Percentiles rank a stretch among this genome's conserved stretches.
Conservation (phyloP, 2,113 vertebrate genomes). For the Atractosteus spatula region DNA sequence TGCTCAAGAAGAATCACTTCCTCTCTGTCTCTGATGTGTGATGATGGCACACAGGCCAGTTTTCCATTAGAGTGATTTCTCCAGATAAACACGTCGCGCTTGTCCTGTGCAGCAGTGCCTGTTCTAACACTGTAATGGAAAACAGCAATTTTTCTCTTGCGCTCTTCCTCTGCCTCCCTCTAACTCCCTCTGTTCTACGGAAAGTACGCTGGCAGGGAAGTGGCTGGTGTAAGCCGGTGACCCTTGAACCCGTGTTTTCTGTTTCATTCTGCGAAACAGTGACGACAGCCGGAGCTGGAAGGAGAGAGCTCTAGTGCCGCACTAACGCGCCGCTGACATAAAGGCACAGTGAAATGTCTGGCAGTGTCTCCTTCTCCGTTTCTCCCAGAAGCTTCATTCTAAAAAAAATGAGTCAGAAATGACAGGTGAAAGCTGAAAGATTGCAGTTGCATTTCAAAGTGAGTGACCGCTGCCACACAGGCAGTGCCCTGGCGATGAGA, state of each 20-base stretch:
- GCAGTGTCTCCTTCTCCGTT: neutral
- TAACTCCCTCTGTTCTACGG: conserved; percentile 33
- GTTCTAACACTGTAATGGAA: conserved; percentile 2
- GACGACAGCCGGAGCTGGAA: conserved; percentile 28
- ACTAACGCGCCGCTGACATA: conserved; percentile 49
- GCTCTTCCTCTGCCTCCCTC: neutral
- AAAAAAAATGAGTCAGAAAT: neutral
- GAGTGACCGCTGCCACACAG: too few relatives aligned
- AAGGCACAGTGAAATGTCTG: conserved; percentile 18
- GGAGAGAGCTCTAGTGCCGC: conserved; percentile 26
- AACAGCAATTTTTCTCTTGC: neutral
- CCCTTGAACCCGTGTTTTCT: conserved; percentile 58
- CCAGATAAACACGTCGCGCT: neutral
- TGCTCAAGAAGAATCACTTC: conserved; percentile 4
- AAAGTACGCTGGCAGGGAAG: conserved; percentile 62
- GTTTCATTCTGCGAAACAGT: conserved; percentile 54
- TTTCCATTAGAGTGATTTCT: neutral
- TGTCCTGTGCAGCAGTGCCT: neutral
- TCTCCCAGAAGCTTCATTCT: neutral
- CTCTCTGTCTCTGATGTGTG: neutral
- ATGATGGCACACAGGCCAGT: conserved; percentile 3
- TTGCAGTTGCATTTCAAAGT: too few relatives aligned
- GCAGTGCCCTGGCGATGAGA: too few relatives aligned
- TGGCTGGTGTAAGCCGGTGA: conserved; percentile 58
- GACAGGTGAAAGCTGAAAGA: neutral